phyloP scores from a whole-genome alignment of 1,140 invertebrate species.

The Luehdorfia chinensis region DNA sequence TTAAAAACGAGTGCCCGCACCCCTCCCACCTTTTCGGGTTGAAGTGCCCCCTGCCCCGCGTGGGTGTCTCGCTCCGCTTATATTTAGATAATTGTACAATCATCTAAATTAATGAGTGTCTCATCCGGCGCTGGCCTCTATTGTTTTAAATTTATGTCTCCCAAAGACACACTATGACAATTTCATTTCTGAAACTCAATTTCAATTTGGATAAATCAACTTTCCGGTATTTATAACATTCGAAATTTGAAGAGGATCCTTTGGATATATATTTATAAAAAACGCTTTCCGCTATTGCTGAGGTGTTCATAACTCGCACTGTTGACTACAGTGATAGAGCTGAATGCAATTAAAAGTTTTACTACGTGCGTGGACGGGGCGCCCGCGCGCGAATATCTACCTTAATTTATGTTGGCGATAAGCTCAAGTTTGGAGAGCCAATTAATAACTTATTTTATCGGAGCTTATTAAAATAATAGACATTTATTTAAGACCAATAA shows the following conservation, averaged over 20 bases:
- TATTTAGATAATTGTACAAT: slow-evolving; percentile 78
- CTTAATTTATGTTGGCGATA: slow-evolving; percentile 74
- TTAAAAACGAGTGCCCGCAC: slow-evolving; percentile 75
- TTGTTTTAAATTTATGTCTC: slow-evolving; percentile 63
- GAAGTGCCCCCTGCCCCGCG: slow-evolving; percentile 59
- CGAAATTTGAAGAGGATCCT: not conserved
- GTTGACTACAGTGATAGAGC: slow-evolving; percentile 70
- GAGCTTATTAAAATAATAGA: slow-evolving; percentile 44
- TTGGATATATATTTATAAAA: slow-evolving; percentile 12
- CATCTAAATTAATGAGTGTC: slow-evolving; percentile 76
- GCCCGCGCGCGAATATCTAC: slow-evolving; percentile 56
- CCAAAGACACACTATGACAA: slow-evolving; percentile 51
- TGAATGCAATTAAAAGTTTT: slow-evolving; percentile 76
- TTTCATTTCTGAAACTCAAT: slow-evolving; percentile 40
- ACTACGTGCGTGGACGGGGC: slow-evolving; percentile 71
- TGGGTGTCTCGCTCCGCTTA: slow-evolving; percentile 72
- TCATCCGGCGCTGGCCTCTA: slow-evolving; percentile 66
- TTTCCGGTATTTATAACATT: not conserved
- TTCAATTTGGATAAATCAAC: slow-evolving; percentile 3
- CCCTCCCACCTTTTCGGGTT: slow-evolving; percentile 67
- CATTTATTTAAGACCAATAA: slow-evolving; percentile 34
- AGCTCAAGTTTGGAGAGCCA: slow-evolving; percentile 69
- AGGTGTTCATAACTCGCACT: slow-evolving; percentile 55
- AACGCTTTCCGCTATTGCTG: slow-evolving; percentile 21
- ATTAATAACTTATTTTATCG: slow-evolving; percentile 73